These are phyloP conservation scores for Scaptomyza montana DNA, from an alignment of 1,140 invertebrate species.

Conservation along the genomic window DNA sequence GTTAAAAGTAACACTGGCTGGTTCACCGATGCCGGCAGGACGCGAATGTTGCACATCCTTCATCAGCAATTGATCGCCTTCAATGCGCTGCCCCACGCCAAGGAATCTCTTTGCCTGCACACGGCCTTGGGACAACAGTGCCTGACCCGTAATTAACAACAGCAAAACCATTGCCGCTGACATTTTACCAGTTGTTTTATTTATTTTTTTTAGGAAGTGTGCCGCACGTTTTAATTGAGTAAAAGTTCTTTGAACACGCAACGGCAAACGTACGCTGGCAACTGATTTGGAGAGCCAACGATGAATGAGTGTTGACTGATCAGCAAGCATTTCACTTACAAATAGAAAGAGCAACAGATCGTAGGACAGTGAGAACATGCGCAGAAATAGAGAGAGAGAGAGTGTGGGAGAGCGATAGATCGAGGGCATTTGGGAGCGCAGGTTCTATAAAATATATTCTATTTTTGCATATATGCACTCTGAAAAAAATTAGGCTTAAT, in stretches of 20 bases:
- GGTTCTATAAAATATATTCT: slow-evolving; percentile 19
- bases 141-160: slow-evolving; percentile 24
- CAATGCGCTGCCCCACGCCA: slow-evolving; percentile 56
- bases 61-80: slow-evolving; percentile 65
- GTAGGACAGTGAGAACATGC: slow-evolving; percentile 6
- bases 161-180: slow-evolving; percentile 23
- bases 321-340: slow-evolving; percentile 54
- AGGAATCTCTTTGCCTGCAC: slow-evolving; percentile 50
- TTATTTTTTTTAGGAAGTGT: background rate
- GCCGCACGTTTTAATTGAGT: background rate
- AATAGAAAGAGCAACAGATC: slow-evolving; percentile 11
- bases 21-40: slow-evolving; percentile 42
- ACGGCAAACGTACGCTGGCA: slow-evolving; percentile 65
- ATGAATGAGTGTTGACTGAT: slow-evolving; percentile 57
- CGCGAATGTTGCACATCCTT: slow-evolving; percentile 70
- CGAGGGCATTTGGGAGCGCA: slow-evolving; percentile 6
- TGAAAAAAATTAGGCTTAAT: no score
- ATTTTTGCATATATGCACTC: background rate
- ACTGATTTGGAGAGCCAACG: slow-evolving; percentile 43
- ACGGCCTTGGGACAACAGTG: slow-evolving; percentile 13
- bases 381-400: slow-evolving; percentile 14
- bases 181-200: slow-evolving; percentile 31
- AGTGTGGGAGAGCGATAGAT: background rate
- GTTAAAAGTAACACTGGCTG: slow-evolving; percentile 59
- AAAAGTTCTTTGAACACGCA: slow-evolving; percentile 47